Base-by-base conservation (phyloP, 1,140 invertebrate species). In the Drosophila navojoa region DNA sequence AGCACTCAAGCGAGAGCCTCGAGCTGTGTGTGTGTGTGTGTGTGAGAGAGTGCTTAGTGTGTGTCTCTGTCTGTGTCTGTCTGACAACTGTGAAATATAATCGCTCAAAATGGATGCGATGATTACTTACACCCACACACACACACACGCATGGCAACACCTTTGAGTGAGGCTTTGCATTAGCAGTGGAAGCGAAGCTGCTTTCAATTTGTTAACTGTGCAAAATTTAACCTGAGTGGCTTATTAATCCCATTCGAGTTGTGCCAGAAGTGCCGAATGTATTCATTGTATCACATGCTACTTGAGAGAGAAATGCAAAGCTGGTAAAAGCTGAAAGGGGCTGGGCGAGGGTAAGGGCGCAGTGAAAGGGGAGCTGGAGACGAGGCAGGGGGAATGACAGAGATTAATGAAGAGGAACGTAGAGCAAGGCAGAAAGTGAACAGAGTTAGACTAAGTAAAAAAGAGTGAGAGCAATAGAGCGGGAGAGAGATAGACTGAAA, bases 51-150 rank as follows among this genome's bases (percentile, higher is more conserved):
- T 27, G 27, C 19, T 19, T 19, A 5, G 27, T 29, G 4, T 29
- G 27, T 29, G 27, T 29, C 5, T 61, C 15, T n/a, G 27, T 29
- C 5, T 61, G 27, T n/a, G 27, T 35, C 25, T 61, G 60, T 62
- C 47, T 40, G 47, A n/a, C 19, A 42, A 52, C 47, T 62, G 47
- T 52, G 60, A 62, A 62, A 62, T 52, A 45, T 62, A 62, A 62
- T 62, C 60, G 49, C 60, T 62, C 60, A 62, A 42, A 62, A 52
- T 62, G 60, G 32, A 11, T 52, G 60, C 60, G 19, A 19, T 62
- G 47, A 62, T 53, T 62, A 42, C 22, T 52, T 27, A 25, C 47
- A 49, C 16, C 13, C 29, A 22, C 35, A 40, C 53, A 15, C 16
- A n/a, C 9, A 54, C 32, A 54, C 16, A 38, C 32, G 5, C 15